Conservation (phyloP, 64 coral and sea anemone species). For the Pocillopora damicornis region DNA sequence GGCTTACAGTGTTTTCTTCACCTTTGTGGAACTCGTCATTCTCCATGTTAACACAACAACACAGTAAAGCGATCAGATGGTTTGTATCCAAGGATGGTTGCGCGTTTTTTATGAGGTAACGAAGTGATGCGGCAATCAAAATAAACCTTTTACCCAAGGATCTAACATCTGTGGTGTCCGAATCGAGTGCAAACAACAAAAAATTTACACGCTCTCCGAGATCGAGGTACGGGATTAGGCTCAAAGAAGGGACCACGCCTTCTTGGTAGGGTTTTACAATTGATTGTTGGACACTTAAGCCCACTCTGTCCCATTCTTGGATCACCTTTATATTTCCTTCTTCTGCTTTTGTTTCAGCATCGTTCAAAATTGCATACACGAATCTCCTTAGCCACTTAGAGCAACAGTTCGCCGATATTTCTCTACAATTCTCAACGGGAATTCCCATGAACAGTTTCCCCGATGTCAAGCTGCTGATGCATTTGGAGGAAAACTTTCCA, state of each 20-base stretch:
- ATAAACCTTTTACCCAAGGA: conserved; percentile 18
- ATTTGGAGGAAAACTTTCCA: conserved; percentile 49
- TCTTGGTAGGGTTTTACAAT: conserved; percentile 16
- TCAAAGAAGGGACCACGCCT: conserved; percentile 39
- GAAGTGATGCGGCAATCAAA: conserved; percentile 52
- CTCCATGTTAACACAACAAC: conserved; percentile 3
- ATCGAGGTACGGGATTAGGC: conserved; percentile 1
- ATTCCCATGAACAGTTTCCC: conserved; percentile 34
- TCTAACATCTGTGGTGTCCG: conserved; percentile 11
- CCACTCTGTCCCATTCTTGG: conserved; percentile 57
- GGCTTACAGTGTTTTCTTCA: background rate
- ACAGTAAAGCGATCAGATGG: conserved; percentile 15
- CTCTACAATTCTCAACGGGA: conserved; percentile 56
- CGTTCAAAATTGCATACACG: conserved; percentile 52
- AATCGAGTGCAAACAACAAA: conserved; percentile 33
- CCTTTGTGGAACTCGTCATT: background rate
- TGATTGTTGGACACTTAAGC: conserved; percentile 6
- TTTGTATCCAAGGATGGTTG: conserved; percentile 17
- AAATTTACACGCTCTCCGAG: conserved; percentile 5
- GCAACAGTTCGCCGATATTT: conserved; percentile 56
- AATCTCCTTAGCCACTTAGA: conserved; percentile 44
- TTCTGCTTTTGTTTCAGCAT: background rate
- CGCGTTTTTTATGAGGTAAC: conserved; percentile 44
- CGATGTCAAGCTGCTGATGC: conserved; percentile 40
- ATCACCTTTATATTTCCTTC: conserved; percentile 1